phyloP scores from a whole-genome alignment of 2,797 vertebrate species.

The Sandelia bainsii region DNA sequence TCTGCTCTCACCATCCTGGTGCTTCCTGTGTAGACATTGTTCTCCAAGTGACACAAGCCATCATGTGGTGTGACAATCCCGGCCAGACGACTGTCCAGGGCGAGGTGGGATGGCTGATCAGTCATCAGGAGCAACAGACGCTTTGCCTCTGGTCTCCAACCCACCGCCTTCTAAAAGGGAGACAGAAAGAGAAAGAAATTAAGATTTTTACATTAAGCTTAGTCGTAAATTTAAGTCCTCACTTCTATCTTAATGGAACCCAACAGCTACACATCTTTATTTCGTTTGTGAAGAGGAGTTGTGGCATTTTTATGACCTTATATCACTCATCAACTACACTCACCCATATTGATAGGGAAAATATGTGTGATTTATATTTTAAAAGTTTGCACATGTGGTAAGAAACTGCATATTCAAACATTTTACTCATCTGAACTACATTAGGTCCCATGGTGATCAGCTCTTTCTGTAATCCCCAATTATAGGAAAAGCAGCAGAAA shows the following conservation, averaged over 20 bases:
- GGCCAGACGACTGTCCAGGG: constrained; percentile 96
- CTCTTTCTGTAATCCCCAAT: constrained; percentile 48
- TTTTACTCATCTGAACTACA: constrained; percentile 57
- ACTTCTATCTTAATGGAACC: background rate
- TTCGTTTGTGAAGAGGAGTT: constrained; percentile 2
- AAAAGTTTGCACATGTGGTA: constrained; percentile 55
- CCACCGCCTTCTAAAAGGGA: constrained; percentile 87
- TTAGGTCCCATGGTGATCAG: constrained; percentile 56
- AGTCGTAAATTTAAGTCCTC: background rate
- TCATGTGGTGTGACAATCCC: constrained; percentile 96
- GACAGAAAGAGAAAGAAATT: background rate
- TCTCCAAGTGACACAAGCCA: constrained; percentile 93
- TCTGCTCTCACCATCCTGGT: constrained; percentile 91
- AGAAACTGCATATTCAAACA: constrained; percentile 54
- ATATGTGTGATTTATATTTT: constrained; percentile 42
- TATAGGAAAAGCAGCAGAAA: constrained; percentile 48
- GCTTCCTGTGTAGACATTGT: constrained; percentile 91
- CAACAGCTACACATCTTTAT: background rate
- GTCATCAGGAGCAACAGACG: constrained; percentile 96
- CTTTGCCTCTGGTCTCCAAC: constrained; percentile 95
- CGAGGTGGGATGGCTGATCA: constrained; percentile 96
- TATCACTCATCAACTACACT: constrained; percentile 38
- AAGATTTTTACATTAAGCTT: background rate
- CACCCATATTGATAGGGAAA: constrained; percentile 44
- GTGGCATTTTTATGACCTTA: constrained; percentile 21